phyloP scores from a whole-genome alignment of 92 coral and sea anemone species.

The Epizoanthus illoricatus region DNA sequence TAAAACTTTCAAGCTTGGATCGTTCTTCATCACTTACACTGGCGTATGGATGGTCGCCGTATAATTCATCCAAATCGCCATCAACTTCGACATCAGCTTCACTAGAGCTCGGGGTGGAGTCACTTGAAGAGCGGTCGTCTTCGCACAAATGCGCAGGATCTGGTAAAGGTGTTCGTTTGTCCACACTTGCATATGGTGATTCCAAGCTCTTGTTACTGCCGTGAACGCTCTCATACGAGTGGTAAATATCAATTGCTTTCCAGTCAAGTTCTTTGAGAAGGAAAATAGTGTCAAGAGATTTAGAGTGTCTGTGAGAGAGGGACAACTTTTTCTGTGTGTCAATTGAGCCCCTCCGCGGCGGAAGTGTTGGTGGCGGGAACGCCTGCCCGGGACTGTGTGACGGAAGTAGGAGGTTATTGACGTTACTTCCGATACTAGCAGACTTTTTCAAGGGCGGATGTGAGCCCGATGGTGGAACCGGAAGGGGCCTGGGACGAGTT shows the following conservation, averaged over 20 bases:
- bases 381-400: constrained; percentile 2
- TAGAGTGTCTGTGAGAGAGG: constrained; percentile 71
- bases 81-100: constrained; percentile 35
- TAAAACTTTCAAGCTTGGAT: constrained; percentile 24
- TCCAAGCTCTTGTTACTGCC: constrained; percentile 51
- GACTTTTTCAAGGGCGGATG: constrained; percentile 68
- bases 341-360: constrained; percentile 59
- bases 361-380: constrained; percentile 45
- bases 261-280: constrained; percentile 65
- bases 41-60: constrained; percentile 64
- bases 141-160: constrained; percentile 27
- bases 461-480: constrained; percentile 44
- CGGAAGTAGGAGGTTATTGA: constrained; percentile 59
- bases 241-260: constrained; percentile 67
- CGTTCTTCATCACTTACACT: constrained; percentile 72
- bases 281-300: constrained; percentile 80
- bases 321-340: constrained; percentile 52
- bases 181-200: constrained; percentile 73
- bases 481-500: constrained; percentile 49
- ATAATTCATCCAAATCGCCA: constrained; percentile 23
- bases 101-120: constrained; percentile 9
- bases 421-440: constrained; percentile 77
- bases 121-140: constrained; percentile 27
- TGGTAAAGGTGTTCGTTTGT: not conserved
- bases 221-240: constrained; percentile 80